A percentile compares a stretch with the other conserved stretches of the same genome.
phyloP scores from a whole-genome alignment of 1,140 invertebrate species.

The Oryzaephilus surinamensis region DNA sequence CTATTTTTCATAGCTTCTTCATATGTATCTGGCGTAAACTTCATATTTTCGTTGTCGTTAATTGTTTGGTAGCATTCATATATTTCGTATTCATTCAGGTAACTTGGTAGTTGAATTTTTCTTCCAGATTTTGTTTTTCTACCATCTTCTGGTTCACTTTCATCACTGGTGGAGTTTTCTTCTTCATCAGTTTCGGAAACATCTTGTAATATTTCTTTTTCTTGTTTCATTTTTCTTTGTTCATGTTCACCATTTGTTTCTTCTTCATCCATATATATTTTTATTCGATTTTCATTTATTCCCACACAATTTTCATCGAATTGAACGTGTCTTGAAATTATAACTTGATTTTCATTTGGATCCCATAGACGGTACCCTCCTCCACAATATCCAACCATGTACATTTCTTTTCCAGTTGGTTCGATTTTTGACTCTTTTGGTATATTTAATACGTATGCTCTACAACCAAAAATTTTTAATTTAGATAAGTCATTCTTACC shows the following conservation, averaged over 20 bases:
- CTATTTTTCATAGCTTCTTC: conserved; percentile 4
- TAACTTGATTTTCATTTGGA: conserved; percentile 3
- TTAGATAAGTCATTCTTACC: conserved; percentile 3
- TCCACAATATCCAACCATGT: conserved; percentile 5
- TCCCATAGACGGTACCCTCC: conserved; percentile 2
- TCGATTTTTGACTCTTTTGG: conserved; percentile 5
- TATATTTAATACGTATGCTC: background rate
- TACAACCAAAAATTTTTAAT: conserved; percentile 3
- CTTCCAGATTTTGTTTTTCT: no score
- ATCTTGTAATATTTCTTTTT: conserved; percentile 1
- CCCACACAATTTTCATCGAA: conserved; percentile 7
- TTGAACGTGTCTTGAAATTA: conserved; percentile 7
- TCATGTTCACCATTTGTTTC: no score
- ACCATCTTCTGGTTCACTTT: no score
- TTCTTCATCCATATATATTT: no score
- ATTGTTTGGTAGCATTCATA: no score
- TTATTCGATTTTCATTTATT: conserved; percentile 1
- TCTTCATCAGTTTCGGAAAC: no score
- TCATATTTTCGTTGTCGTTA: no score
- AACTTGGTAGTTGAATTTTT: no score
- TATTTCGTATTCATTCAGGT: no score
- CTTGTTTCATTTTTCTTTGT: no score
- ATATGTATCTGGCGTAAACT: conserved; percentile 1
- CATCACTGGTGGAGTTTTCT: no score
- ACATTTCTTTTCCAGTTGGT: conserved; percentile 1